Base-by-base conservation (phyloP, 2,113 vertebrate genomes). In the Leptosomus discolor region DNA sequence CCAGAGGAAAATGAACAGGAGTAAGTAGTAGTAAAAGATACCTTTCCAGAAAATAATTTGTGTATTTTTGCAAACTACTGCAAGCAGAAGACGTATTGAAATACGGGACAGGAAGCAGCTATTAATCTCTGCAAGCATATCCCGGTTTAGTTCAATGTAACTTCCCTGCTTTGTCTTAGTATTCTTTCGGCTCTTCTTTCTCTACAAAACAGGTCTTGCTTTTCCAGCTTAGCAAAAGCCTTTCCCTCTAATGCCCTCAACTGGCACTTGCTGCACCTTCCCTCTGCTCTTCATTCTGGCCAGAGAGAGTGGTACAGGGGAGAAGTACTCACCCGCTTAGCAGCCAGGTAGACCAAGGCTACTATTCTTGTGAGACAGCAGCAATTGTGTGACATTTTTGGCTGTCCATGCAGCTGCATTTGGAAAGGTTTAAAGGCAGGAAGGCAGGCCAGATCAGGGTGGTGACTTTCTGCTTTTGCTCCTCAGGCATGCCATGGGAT, bases 101-200 rank as follows among this genome's bases (percentile, higher is more conserved):
- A 76, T 21, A 92, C 34, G 79, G 69, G 51, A 74, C 37, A 58
- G 95, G 92, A 97, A 96, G 67, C 50, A 80, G 85, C 54, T 73
- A 82, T 84, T 77, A 58, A 94, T 81, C 81, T 65, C 80, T 91
- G 58, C 39, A 92, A 87, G 32, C 36, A 73, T 68, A 92, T 81
- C 67, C 63, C 2, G 0, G 37, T 87, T 96, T 75, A 90, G 61
- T 81, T 96, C 67, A 90, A 8, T 50, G 63, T 27, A 84, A 92
- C 69, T 94, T 96, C 87, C 81, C 57, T 84, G 86, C 82, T 96
- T 97, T 97, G 95, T 96, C 69, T 87, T 90, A 18, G 1, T 63
- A 93, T 79, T 86, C 84, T 97, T 94, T 82, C 56, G 86, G 57
- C 27, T 94, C 61, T 78, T 92, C 50, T 94, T 95, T 79, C 48